A percentile compares a stretch with the other conserved stretches of the same genome.
Evolutionary conservation across 2,113 vertebrate species (phyloP).

Genomic region (Camelus dromedarius): DNA sequence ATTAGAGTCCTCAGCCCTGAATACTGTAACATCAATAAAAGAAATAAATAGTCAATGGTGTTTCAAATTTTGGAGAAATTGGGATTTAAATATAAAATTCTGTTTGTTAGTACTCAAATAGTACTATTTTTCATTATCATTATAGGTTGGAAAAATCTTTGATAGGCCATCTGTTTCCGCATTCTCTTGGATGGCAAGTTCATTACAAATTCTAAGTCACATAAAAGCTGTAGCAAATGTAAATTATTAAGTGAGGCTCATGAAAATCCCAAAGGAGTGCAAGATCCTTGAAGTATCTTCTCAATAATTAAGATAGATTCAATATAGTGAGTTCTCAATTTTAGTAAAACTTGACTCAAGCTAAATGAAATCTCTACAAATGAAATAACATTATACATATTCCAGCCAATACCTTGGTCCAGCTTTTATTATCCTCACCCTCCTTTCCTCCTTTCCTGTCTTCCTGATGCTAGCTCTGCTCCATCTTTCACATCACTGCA

Average conservation of each 20-base stretch:
- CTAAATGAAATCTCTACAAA: slow-evolving; percentile 55
- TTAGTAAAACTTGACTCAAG: slow-evolving; percentile 64
- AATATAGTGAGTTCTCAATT: slow-evolving; percentile 54
- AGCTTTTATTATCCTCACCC: neutral
- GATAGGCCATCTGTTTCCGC: slow-evolving; percentile 37
- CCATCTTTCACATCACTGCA: neutral
- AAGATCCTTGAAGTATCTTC: slow-evolving; percentile 46
- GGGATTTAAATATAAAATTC: slow-evolving; percentile 40
- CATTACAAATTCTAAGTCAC: slow-evolving; percentile 49
- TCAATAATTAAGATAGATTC: slow-evolving; percentile 69
- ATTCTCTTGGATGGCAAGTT: slow-evolving; percentile 30
- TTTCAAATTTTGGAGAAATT: slow-evolving; percentile 69
- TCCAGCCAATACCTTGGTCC: neutral
- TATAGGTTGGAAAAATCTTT: slow-evolving; percentile 12
- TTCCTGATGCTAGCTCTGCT: neutral
- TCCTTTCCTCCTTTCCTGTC: neutral
- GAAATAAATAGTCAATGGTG: slow-evolving; percentile 57
- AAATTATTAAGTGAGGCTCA: slow-evolving; percentile 64
- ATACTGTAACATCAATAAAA: slow-evolving; percentile 90
- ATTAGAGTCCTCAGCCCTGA: slow-evolving; percentile 99
- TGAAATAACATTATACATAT: slow-evolving; percentile 38
- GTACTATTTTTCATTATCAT: slow-evolving; percentile 36
- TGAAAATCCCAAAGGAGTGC: neutral
- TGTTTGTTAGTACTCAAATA: slow-evolving; percentile 33
- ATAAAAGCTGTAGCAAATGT: slow-evolving; percentile 52